Percentiles rank a stretch among this genome's conserved stretches.
Evolutionary conservation across 2,888 invertebrate genomes (phyloP).

Genomic region (Drosophila flavopinicola): DNA sequence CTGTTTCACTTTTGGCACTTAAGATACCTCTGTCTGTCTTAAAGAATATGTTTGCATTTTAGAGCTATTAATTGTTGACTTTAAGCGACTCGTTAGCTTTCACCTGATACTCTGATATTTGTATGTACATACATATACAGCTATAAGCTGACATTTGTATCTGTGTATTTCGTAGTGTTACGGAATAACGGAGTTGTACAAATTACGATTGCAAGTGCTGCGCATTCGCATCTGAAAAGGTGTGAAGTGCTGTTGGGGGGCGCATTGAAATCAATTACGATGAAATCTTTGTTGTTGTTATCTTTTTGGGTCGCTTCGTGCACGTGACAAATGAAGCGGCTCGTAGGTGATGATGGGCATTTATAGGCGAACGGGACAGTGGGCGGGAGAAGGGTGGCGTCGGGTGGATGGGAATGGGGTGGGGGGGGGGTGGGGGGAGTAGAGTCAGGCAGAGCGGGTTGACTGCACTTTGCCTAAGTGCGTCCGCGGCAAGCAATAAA

Average conservation of each 20-base stretch:
- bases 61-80: too few relatives aligned
- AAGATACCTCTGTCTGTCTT: too few relatives aligned
- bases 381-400: too few relatives aligned
- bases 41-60: too few relatives aligned
- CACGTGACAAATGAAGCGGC: conserved; percentile 59
- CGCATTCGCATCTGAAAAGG: conserved; percentile 34
- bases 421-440: neutral
- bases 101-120: too few relatives aligned
- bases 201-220: conserved; percentile 38
- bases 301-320: conserved; percentile 60
- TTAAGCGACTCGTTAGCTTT: too few relatives aligned
- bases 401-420: neutral
- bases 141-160: too few relatives aligned
- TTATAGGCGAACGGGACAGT: neutral
- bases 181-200: conserved; percentile 16
- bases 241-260: conserved; percentile 36
- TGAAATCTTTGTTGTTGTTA: conserved; percentile 57
- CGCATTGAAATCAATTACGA: conserved; percentile 61
- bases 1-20: too few relatives aligned
- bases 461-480: conserved; percentile 66
- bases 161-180: neutral
- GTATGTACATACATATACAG: too few relatives aligned
- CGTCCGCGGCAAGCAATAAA: conserved; percentile 60
- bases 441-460: conserved; percentile 34
- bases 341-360: conserved; percentile 22